A percentile compares a stretch with the other conserved stretches of the same genome.
phyloP scores from a whole-genome alignment of 2,113 vertebrate genomes.

The Indicator indicator region DNA sequence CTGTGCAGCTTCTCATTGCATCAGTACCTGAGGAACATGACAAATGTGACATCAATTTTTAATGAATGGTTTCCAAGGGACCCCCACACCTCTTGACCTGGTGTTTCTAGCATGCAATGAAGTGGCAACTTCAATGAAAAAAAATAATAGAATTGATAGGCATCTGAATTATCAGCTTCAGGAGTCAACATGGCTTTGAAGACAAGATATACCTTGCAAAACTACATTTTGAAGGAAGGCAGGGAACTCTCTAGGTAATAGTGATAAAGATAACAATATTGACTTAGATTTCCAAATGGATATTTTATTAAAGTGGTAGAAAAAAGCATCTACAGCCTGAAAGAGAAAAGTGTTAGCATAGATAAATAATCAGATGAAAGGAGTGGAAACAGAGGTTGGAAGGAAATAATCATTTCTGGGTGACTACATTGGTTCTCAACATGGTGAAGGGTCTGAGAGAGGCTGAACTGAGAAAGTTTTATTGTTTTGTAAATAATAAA shows the following conservation, averaged over 20 bases:
- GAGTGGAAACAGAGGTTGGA: not conserved
- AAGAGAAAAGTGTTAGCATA: not conserved
- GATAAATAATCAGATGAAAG: not conserved
- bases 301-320: not conserved
- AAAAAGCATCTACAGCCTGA: not conserved
- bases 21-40: not conserved
- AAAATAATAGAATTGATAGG: not conserved
- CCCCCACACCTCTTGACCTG: not conserved
- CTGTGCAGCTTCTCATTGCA: not conserved
- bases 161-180: not conserved
- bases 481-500: not conserved
- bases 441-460: not conserved
- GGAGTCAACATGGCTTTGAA: not conserved
- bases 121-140: not conserved
- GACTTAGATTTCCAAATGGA: not conserved
- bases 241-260: not conserved
- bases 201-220: not conserved
- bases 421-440: not conserved
- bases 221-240: not conserved
- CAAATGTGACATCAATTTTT: not conserved
- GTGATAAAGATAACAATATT: not conserved
- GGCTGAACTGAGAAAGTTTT: not conserved
- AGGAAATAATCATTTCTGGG: not conserved
- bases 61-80: not conserved
- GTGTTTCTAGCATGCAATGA: not conserved